These are phyloP conservation scores for Halocaridina rubra DNA, from an alignment of 2,888 invertebrate species.

Conservation along the genomic window DNA sequence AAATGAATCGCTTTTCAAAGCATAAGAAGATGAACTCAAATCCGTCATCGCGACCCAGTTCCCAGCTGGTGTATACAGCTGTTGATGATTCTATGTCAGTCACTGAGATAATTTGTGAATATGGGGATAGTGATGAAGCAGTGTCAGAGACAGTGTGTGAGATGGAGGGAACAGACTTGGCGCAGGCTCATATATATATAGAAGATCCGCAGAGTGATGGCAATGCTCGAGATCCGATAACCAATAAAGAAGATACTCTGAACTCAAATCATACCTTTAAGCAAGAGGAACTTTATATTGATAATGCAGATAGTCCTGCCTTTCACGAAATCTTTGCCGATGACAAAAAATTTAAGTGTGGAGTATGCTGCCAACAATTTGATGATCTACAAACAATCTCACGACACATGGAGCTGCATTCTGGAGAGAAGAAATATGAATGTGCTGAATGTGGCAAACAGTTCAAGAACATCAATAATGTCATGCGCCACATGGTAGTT, in stretches of 20 bases:
- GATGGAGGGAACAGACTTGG: not conserved
- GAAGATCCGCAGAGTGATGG: not conserved
- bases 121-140: not conserved
- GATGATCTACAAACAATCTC: not conserved
- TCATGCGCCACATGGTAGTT: not conserved
- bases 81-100: not conserved
- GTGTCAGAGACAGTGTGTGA: not conserved
- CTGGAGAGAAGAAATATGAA: not conserved
- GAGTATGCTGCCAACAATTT: not conserved
- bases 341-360: not conserved
- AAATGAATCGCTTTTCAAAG: too few species aligned
- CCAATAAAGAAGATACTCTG: not conserved
- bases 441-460: not conserved
- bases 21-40: not conserved
- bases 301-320: not conserved
- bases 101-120: not conserved
- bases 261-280: not conserved
- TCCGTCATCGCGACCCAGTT: not conserved
- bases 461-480: not conserved
- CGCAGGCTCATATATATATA: not conserved
- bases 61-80: not conserved
- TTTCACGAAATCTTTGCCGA: not conserved
- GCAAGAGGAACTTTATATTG: not conserved
- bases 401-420: not conserved
- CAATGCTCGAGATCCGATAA: not conserved